These are phyloP conservation scores for Vulpes ferrilata DNA, from an alignment of 2,113 vertebrate species.

Conservation along the genomic window DNA sequence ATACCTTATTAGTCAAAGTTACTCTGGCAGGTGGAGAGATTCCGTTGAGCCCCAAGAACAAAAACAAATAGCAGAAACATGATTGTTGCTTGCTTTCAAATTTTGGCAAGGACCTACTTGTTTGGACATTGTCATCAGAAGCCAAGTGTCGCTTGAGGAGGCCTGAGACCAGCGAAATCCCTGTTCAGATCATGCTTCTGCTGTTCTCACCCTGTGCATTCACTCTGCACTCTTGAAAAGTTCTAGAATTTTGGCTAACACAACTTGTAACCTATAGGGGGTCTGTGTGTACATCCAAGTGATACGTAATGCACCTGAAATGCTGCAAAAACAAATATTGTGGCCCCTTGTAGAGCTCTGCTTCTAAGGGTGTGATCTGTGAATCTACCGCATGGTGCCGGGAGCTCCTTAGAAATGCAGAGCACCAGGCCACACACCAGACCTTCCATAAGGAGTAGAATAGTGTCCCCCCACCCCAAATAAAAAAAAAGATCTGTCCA, in stretches of 20 bases:
- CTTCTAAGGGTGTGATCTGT: neutral
- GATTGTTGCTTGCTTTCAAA: neutral
- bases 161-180: neutral
- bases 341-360: neutral
- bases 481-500: neutral
- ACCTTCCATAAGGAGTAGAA: too few species aligned
- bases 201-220: neutral
- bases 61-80: neutral
- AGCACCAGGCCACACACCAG: neutral
- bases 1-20: neutral
- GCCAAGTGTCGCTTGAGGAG: neutral
- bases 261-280: neutral
- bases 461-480: accelerated
- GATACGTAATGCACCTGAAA: neutral
- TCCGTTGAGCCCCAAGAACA: neutral
- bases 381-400: neutral
- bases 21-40: neutral
- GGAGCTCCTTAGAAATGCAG: neutral
- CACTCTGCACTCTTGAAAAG: neutral
- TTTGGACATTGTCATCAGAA: neutral
- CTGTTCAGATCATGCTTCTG: neutral
- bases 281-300: accelerated
- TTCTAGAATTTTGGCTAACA: neutral
- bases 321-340: neutral
- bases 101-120: neutral